Evolutionary conservation across 2,113 vertebrate species (phyloP).

Genomic region (Indicator indicator): DNA sequence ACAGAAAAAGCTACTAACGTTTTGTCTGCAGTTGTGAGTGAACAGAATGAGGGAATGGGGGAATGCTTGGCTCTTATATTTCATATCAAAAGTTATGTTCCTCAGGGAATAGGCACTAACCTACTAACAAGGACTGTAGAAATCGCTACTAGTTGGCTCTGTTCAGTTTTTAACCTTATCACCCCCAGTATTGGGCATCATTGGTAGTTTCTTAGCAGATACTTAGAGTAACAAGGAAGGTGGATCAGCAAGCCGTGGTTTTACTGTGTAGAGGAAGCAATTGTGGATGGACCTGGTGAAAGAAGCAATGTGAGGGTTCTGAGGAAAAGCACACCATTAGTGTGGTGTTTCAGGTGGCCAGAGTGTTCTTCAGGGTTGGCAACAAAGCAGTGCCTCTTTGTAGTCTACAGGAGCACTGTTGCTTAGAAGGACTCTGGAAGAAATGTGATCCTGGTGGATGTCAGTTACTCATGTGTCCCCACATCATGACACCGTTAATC

Average conservation of each 20-base stretch:
- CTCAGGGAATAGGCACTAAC: not conserved
- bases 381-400: not conserved
- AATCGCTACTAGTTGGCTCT: not conserved
- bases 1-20: not conserved
- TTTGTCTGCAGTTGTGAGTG: not conserved
- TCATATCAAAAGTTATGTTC: not conserved
- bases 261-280: not conserved
- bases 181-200: not conserved
- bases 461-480: not conserved
- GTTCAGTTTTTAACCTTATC: not conserved
- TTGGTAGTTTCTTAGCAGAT: not conserved
- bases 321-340: not conserved
- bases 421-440: not conserved
- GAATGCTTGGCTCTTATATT: not conserved
- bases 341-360: not conserved
- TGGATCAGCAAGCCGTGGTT: fast-evolving
- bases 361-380: not conserved
- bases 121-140: not conserved
- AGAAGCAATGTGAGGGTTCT: not conserved
- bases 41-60: not conserved
- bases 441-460: not conserved
- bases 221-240: not conserved
- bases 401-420: not conserved
- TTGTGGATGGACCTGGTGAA: not conserved
- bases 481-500: not conserved